Base-by-base conservation (phyloP, 2,113 vertebrate genomes). In the Monarcha castaneiventris region DNA sequence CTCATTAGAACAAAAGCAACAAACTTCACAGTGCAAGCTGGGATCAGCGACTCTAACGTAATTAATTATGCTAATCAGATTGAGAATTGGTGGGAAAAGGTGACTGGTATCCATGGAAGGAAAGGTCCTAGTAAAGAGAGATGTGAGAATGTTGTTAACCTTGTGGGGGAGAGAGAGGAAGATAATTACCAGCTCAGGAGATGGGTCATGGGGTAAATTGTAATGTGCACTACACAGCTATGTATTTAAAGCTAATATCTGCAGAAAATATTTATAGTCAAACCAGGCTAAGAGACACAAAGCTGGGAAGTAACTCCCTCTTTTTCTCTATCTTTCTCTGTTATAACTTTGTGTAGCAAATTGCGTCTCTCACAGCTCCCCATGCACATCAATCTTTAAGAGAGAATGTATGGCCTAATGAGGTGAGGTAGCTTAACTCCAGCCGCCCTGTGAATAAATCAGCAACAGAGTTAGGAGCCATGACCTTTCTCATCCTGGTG, bases 31-130 rank as follows among this genome's bases (percentile, higher is more conserved):
- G 49, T 76, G 37, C 59, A 79, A 83, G 44, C 56, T 91, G 62
- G 49, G 67, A 82, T 83, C n/a, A 73, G 22, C 0, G 0, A 63
- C 49, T 87, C 39, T 69, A 83, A 44, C 0, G 1, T 88, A 83
- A 86, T 86, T 66, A 90, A 83, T 90, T 90, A 85, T 51, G 55
- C 51, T 88, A 86, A 94, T 79, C 33, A 83, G 68, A 68, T 26
- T 58, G 72, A 84, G 32, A 91, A 78, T 25, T 41, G 39, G 62
- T 92, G 51, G 1, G 1, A 80, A 88, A 84, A 74, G 21, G 26
- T 85, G 49, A 79, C 54, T 46, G n/a, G 37, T 61, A 88, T 49
- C 43, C 32, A 15, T 12, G 29, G 41, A 88, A 85, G 12, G 41
- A 63, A 90, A 88, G 59, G 49, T 49, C 26, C 76, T 58, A 49